A percentile compares a stretch with the other conserved stretches of the same genome.
Evolutionary conservation across 2,113 vertebrate species (phyloP).

Genomic region (Chrysemys picta): DNA sequence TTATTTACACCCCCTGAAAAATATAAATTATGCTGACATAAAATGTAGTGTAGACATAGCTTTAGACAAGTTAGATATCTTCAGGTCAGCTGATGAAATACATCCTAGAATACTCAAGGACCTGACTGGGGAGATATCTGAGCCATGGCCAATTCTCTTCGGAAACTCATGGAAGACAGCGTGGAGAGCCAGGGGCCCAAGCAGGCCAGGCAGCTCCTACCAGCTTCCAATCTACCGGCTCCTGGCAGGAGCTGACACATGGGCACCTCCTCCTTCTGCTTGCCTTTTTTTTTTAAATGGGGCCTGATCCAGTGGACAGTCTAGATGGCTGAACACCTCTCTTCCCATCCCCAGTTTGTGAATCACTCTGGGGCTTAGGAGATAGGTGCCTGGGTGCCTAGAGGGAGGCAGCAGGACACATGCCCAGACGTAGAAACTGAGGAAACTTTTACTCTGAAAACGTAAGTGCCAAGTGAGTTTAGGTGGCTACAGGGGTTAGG

Average conservation of each 20-base stretch:
- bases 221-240: too few species aligned
- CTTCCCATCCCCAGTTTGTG: background rate
- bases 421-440: background rate
- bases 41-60: too few species aligned
- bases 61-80: background rate
- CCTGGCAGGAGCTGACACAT: too few species aligned
- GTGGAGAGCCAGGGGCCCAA: too few species aligned
- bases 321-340: too few species aligned
- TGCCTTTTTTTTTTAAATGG: background rate
- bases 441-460: background rate
- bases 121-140: too few species aligned
- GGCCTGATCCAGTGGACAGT: background rate
- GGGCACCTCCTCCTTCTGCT: background rate
- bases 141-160: too few species aligned
- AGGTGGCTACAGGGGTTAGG: background rate
- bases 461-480: background rate
- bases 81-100: background rate
- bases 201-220: too few species aligned
- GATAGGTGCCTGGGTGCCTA: background rate
- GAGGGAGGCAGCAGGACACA: background rate
- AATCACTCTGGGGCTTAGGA: background rate
- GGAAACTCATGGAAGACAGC: too few species aligned
- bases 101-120: too few species aligned
- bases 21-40: too few species aligned
- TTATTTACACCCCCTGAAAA: too few species aligned